A percentile compares a stretch with the other conserved stretches of the same genome.
Evolutionary conservation across 2,797 vertebrate genomes (phyloP).

Genomic region (Poecilia picta): DNA sequence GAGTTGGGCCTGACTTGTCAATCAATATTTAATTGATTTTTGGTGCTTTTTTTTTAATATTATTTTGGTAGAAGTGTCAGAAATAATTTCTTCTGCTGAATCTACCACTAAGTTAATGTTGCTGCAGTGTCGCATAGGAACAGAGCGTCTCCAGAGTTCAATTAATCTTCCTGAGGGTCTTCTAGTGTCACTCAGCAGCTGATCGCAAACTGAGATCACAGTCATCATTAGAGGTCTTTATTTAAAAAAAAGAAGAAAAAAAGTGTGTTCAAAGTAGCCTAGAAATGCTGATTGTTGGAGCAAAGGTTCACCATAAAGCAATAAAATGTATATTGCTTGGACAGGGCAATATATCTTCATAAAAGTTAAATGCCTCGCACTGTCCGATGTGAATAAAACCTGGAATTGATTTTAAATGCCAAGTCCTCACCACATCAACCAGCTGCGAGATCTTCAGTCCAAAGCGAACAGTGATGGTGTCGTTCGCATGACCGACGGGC

Average conservation of each 20-base stretch:
- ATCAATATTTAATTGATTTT: background rate
- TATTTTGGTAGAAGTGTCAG: background rate
- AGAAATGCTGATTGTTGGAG: background rate
- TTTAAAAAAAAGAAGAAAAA: too few species aligned
- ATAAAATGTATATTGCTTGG: background rate
- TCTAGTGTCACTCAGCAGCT: background rate
- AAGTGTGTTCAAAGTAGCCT: background rate
- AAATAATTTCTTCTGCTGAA: background rate
- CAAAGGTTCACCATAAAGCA: background rate
- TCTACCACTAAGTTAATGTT: background rate
- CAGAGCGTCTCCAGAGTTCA: background rate
- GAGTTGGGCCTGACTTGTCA: background rate
- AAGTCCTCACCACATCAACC: constrained; percentile 92
- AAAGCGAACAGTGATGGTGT: constrained; percentile 93
- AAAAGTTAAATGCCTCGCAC: background rate
- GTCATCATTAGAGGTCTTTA: background rate
- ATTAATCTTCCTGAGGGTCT: background rate
- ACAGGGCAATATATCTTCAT: background rate
- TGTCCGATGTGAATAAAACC: background rate
- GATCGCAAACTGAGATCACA: background rate
- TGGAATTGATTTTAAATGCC: background rate
- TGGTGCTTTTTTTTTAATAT: background rate
- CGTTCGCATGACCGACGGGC: constrained; percentile 88
- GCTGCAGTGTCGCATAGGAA: background rate
- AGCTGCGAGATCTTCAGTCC: constrained; percentile 97